Base-by-base conservation (phyloP, 2,888 invertebrate species). In the Synergus laeviventris region DNA sequence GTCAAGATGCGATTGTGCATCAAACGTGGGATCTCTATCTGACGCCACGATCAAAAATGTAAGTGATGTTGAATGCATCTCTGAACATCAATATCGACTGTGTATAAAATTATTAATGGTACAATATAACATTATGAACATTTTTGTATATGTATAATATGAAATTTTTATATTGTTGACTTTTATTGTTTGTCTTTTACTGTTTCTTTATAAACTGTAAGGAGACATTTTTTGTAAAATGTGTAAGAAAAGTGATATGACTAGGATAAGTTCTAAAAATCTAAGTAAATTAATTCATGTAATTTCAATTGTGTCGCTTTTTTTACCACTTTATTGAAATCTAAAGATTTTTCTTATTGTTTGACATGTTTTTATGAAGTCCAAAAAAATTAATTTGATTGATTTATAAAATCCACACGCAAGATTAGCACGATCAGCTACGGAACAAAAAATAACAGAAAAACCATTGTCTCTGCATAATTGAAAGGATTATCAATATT, bases 11-110 rank as follows among this genome's bases (percentile, higher is more conserved):
- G 76, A 91, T 89, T 74, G 90, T 93, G 31, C 91, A 92, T 75
- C 91, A 92, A 8, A 92, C 92, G 56, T 94, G 94, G 94, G 89
- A 92, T 73, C 87, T 93, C 14, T 86, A 85, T 75, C 80, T 83
- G 74, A 77, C 84, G 42, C 85, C 88, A 36, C 76, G 79, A 21
- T 84, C 89, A 8, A 88, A 88, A 76, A 83, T 89, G 16, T 89
- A 73, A 86, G 36, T 70, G 21, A 70, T 31, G 49, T 31, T 70
- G 38, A 21, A 12, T 18, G 21, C 18, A 64, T 21, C 42, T 49
- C n/a, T 36, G 31, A 49, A n/a, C 24, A 14, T 54, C 49, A 49
- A n/a, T 45, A 24, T 66, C 12, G 11, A 24, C 31, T 24, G 31
- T 70, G 49, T 70, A 49, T 24, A 59, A 59, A 59, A 62, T n/a